These are phyloP conservation scores for Corythornis madagascariensis DNA, from an alignment of 2,113 vertebrate species.

Conservation along the genomic window DNA sequence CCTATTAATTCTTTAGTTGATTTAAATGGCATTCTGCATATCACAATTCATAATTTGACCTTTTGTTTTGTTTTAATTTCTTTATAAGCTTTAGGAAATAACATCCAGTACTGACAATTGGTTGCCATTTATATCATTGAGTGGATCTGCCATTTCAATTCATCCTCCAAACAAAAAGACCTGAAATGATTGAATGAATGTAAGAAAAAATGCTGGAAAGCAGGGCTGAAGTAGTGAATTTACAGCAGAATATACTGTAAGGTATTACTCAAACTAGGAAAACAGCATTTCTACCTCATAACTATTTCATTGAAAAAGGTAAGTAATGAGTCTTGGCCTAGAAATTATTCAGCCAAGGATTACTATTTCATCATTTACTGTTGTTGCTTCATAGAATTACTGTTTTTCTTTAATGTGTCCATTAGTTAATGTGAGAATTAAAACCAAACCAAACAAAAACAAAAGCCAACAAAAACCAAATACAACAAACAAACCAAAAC, in stretches of 20 bases:
- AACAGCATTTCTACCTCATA: neutral
- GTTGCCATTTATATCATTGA: neutral
- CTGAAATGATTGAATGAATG: neutral
- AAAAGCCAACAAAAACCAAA: no score
- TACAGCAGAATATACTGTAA: neutral
- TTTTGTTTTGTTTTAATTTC: neutral
- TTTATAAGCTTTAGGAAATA: neutral
- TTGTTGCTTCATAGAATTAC: neutral
- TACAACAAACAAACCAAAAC: neutral
- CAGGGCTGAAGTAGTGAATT: neutral
- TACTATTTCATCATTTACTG: neutral
- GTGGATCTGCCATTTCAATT: neutral
- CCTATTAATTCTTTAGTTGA: neutral
- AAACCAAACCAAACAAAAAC: neutral
- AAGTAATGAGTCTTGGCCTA: neutral
- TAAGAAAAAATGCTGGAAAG: neutral
- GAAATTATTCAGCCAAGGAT: neutral
- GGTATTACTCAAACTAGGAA: neutral
- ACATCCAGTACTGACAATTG: neutral
- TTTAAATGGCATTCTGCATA: neutral
- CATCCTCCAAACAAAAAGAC: neutral
- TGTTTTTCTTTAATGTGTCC: neutral
- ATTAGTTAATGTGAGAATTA: neutral
- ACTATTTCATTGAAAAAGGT: neutral
- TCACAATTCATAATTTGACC: neutral